Percentiles rank a stretch among this genome's conserved stretches.
Conservation (phyloP, 2,113 vertebrate genomes). For the Struthio camelus region DNA sequence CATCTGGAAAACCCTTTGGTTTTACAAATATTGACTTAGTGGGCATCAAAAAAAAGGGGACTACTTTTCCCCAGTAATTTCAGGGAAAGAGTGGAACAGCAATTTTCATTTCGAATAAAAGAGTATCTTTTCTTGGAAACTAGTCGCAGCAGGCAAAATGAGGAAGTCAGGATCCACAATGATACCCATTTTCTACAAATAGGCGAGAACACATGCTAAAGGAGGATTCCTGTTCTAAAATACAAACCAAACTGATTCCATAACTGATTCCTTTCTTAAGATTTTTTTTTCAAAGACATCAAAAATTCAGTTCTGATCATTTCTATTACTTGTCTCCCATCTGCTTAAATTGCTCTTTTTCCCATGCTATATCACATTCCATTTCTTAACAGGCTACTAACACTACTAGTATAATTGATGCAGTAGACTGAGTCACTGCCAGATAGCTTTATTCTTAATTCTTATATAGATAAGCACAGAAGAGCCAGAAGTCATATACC, state of each 20-base stretch:
- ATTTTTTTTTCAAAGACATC: background rate
- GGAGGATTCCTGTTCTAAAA: background rate
- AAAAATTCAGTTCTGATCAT: background rate
- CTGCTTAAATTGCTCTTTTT: background rate
- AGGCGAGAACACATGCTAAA: slow-evolving; percentile 25
- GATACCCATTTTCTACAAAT: background rate
- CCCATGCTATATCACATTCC: background rate
- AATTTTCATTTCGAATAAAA: slow-evolving; percentile 39
- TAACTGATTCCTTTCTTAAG: background rate
- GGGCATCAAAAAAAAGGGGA: slow-evolving; percentile 18
- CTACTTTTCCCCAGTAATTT: slow-evolving; percentile 10
- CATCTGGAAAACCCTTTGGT: slow-evolving; percentile 25
- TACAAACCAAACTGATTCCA: background rate
- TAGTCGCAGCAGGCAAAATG: background rate
- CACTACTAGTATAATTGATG: background rate
- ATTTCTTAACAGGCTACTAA: background rate
- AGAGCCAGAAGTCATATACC: background rate
- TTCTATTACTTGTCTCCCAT: background rate
- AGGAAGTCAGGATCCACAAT: background rate
- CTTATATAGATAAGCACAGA: background rate
- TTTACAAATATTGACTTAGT: slow-evolving; percentile 46
- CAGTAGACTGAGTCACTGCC: background rate
- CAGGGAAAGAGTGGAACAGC: slow-evolving; percentile 17
- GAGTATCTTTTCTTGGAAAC: slow-evolving; percentile 37
- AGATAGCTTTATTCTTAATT: slow-evolving; percentile 31